Percentiles rank a stretch among this genome's conserved stretches.
Evolutionary conservation across 2,888 invertebrate genomes (phyloP).

Genomic region (Zygaena filipendulae): DNA sequence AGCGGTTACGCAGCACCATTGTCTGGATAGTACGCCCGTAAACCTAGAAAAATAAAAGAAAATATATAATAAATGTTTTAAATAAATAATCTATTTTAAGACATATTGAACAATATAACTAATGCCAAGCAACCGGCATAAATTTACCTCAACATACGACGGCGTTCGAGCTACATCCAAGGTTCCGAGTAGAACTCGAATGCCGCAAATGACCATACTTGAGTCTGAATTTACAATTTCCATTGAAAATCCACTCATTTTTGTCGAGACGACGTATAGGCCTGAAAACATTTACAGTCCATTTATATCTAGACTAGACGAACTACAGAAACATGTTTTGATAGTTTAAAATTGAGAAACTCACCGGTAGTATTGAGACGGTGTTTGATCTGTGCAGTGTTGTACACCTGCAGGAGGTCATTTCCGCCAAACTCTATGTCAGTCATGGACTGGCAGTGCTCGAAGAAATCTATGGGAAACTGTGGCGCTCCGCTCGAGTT

Average conservation of each 20-base stretch:
- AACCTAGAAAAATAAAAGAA: conserved; percentile 40
- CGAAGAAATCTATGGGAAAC: conserved; percentile 97
- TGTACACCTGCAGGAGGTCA: conserved; percentile 94
- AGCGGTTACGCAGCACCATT: conserved; percentile 80
- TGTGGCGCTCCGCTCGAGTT: conserved; percentile 71
- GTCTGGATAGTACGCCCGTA: conserved; percentile 81
- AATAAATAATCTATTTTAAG: conserved; percentile 3
- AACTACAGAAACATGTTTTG: too few relatives aligned
- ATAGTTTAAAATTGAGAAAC: too few relatives aligned
- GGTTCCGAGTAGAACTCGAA: conserved; percentile 86
- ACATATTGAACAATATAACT: too few relatives aligned
- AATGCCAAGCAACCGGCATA: neutral
- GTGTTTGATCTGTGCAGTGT: conserved; percentile 92
- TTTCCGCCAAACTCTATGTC: conserved; percentile 96
- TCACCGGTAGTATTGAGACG: conserved; percentile 78
- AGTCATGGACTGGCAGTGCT: conserved; percentile 90
- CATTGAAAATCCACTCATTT: conserved; percentile 88
- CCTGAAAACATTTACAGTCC: too few relatives aligned
- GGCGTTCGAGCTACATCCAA: conserved; percentile 85
- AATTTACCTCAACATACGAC: conserved; percentile 74
- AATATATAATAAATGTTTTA: conserved; percentile 2
- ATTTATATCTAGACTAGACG: neutral
- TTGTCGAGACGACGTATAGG: conserved; percentile 93
- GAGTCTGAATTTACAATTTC: conserved; percentile 90
- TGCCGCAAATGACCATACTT: conserved; percentile 89